Percentiles rank a stretch among this genome's conserved stretches.
Evolutionary conservation across 2,113 vertebrate genomes (phyloP).

Genomic region (Calcarius ornatus): DNA sequence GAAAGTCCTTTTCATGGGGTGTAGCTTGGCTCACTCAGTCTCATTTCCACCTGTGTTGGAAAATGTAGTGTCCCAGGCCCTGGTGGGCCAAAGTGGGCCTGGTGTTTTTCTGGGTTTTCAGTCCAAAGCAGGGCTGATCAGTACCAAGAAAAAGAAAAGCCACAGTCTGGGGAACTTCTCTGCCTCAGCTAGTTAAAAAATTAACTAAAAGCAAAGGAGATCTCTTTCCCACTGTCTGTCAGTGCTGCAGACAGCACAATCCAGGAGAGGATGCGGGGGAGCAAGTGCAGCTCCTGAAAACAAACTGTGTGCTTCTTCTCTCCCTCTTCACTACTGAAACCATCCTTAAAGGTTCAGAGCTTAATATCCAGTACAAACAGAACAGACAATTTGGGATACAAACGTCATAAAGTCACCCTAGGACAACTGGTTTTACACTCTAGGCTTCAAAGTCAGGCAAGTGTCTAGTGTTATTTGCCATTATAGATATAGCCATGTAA

Average conservation of each 20-base stretch:
- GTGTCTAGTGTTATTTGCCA: background rate
- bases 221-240: background rate
- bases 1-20: background rate
- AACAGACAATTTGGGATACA: rapidly evolving
- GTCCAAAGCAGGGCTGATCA: background rate
- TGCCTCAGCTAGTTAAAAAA: too few species aligned
- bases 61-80: background rate
- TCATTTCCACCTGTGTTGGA: background rate
- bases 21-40: rapidly evolving
- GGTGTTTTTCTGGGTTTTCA: background rate
- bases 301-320: rapidly evolving
- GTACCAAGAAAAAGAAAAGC: background rate
- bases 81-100: rapidly evolving
- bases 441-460: background rate
- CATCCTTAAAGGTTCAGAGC: background rate
- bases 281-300: background rate
- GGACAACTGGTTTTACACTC: background rate
- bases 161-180: too few species aligned
- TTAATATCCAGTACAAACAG: background rate
- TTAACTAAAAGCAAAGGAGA: background rate
- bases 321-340: rapidly evolving
- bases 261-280: background rate
- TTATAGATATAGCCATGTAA: background rate
- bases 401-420: background rate
- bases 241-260: background rate